Base-by-base conservation (phyloP, 2,797 vertebrate species). In the Thalassophryne amazonica region DNA sequence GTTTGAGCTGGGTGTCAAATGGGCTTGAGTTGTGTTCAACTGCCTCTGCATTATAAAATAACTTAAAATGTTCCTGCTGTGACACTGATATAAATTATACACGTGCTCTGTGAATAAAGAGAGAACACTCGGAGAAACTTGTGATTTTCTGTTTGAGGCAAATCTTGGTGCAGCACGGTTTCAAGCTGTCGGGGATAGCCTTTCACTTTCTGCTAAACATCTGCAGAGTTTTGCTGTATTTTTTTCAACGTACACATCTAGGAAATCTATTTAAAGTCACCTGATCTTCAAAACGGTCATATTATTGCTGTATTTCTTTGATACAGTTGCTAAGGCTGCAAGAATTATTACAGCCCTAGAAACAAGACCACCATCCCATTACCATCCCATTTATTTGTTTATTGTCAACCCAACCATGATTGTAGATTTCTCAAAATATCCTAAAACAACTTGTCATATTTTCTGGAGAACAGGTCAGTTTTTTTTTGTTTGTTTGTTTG, bases 41-140 rank as follows among this genome's bases (percentile, higher is more conserved):
- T 8, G 28, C 42, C 49, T 43, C 23, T 39, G 56, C 50, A 58
- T 73, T 38, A 33, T 43, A 33, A 71, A 56, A 54, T 46, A 37
- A 55, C 54, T 53, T 64, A 40, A 25, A 35, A 24, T 20, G 47
- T 69, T 67, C 56, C 40, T 32, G 10, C 9, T 40, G 17, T 48
- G 42, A 54, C 55, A 51, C 22, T n/a, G 25, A 9, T 18, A 48
- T 57, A 43, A 56, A 54, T 63, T 50, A 56, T 40, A 22, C 35
- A 54, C 32, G 48, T 30, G 28, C 49, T 30, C 34, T 21, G 37
- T 34, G 50, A 55, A 56, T 53, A 65, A 62, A 71, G 14, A 46
- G 38, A 25, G 17, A 56, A 36, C 53, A 16, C 46, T 20, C 39
- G 47, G 35, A 37, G 54, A 33, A 38, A 43, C 9, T 46, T 11